Evolutionary conservation across 2,888 invertebrate species (phyloP).

Genomic region (Xestia c-nigrum): DNA sequence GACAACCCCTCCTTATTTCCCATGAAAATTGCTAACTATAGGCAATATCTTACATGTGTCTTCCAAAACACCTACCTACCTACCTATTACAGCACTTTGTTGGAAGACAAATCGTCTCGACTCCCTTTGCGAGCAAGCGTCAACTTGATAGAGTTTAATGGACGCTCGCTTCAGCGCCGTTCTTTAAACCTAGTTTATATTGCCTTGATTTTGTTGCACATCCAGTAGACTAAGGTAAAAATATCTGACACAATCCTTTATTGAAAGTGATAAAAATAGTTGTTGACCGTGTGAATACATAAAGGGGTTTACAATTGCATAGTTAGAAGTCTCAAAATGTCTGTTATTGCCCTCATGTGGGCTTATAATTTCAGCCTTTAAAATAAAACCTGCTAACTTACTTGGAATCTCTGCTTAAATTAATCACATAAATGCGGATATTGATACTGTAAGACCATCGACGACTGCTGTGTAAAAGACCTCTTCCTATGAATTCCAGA

Average conservation of each 20-base stretch:
- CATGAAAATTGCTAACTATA: not conserved
- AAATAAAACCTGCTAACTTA: not conserved
- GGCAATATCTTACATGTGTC: not conserved
- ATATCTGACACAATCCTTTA: not conserved
- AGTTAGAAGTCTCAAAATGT: not conserved
- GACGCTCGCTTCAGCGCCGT: slow-evolving; percentile 23
- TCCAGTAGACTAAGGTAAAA: not conserved
- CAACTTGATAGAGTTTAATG: slow-evolving; percentile 67
- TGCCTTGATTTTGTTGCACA: slow-evolving; percentile 36
- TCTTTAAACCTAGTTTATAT: slow-evolving; percentile 40
- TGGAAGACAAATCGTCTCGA: slow-evolving; percentile 34
- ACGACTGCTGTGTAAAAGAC: not conserved
- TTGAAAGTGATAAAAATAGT: not conserved
- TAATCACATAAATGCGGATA: not conserved
- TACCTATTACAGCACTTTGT: slow-evolving; percentile 22
- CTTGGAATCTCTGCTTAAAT: not conserved
- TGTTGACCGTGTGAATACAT: not conserved
- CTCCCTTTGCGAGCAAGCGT: slow-evolving; percentile 50
- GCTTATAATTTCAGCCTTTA: not conserved
- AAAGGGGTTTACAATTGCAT: not conserved
- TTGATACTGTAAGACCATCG: not conserved
- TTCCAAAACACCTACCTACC: not conserved
- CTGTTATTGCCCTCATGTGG: too few relatives aligned
- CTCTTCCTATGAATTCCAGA: not conserved
- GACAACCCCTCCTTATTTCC: not conserved